These are phyloP conservation scores for Ennomos fuscantarius DNA, from an alignment of 2,888 invertebrate genomes.

Conservation along the genomic window DNA sequence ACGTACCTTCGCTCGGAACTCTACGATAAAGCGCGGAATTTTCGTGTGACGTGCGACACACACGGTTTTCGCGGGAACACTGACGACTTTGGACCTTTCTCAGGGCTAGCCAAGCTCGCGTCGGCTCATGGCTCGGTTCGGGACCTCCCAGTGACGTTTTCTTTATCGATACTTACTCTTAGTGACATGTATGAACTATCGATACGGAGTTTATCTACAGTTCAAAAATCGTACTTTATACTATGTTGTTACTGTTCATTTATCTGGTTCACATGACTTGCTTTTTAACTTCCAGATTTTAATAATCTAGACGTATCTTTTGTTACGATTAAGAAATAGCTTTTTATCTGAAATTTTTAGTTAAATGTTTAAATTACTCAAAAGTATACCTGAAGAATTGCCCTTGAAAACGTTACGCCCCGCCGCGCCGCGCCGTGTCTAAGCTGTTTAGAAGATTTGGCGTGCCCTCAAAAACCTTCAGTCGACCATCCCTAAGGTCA, in stretches of 20 bases:
- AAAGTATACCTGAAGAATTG: no score
- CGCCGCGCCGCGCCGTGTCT: background rate
- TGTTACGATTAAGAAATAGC: no score
- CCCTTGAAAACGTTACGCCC: background rate
- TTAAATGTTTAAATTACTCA: no score
- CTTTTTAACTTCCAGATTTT: no score
- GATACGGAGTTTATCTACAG: slow-evolving; percentile 12
- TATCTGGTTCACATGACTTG: background rate
- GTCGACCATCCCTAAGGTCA: slow-evolving; percentile 60
- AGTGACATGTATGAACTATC: slow-evolving; percentile 25
- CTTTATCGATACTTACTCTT: slow-evolving; percentile 21
- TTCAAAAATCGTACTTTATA: background rate
- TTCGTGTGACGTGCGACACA: slow-evolving; percentile 11
- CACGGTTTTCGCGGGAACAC: slow-evolving; percentile 32
- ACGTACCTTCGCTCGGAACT: slow-evolving; percentile 29
- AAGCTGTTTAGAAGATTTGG: slow-evolving; percentile 26
- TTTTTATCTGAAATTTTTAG: no score
- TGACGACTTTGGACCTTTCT: slow-evolving; percentile 7
- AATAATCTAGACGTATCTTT: no score
- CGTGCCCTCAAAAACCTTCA: slow-evolving; percentile 36
- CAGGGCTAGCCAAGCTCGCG: slow-evolving; percentile 15
- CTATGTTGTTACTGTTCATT: background rate
- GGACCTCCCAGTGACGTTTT: slow-evolving; percentile 15
- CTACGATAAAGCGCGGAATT: slow-evolving; percentile 1
- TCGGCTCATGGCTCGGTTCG: slow-evolving; percentile 3